These are phyloP conservation scores for Dorcus parallelipipedus DNA, from an alignment of 2,888 invertebrate species.

Conservation along the genomic window DNA sequence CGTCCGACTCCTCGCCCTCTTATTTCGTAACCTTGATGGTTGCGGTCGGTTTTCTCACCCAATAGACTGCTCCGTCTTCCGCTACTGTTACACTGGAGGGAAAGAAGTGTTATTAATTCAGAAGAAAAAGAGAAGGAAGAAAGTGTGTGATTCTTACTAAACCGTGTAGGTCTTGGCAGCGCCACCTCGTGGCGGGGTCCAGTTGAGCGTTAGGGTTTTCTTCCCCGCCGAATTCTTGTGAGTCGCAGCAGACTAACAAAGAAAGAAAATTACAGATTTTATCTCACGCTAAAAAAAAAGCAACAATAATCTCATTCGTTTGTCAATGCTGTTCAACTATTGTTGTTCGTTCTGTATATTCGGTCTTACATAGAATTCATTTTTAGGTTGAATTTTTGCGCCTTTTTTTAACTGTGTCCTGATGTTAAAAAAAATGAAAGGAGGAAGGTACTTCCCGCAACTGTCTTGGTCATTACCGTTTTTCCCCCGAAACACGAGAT, in stretches of 20 bases:
- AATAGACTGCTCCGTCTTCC: constrained; percentile 66
- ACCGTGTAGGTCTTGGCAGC: constrained; percentile 62
- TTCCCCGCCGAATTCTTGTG: constrained; percentile 64
- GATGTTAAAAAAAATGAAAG: too few relatives aligned
- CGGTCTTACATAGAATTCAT: too few relatives aligned
- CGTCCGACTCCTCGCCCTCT: too few relatives aligned
- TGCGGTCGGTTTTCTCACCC: constrained; percentile 65
- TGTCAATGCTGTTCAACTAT: too few relatives aligned
- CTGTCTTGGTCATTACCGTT: constrained; percentile 47
- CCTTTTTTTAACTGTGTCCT: too few relatives aligned
- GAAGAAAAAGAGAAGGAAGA: constrained; percentile 11
- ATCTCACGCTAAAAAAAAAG: too few relatives aligned
- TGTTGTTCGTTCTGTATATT: too few relatives aligned
- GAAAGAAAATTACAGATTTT: constrained; percentile 4
- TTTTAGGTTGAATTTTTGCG: too few relatives aligned
- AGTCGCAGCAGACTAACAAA: constrained; percentile 62
- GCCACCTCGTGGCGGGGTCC: constrained; percentile 60
- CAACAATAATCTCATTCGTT: too few relatives aligned
- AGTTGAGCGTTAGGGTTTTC: constrained; percentile 56
- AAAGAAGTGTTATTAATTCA: not conserved
- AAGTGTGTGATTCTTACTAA: constrained; percentile 50
- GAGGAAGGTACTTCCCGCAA: too few relatives aligned
- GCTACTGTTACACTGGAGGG: constrained; percentile 64
- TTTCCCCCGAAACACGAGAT: constrained; percentile 53
- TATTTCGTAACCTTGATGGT: constrained; percentile 52